Conservation (phyloP, 2,888 invertebrate genomes). For the Phaedon cochleariae region DNA sequence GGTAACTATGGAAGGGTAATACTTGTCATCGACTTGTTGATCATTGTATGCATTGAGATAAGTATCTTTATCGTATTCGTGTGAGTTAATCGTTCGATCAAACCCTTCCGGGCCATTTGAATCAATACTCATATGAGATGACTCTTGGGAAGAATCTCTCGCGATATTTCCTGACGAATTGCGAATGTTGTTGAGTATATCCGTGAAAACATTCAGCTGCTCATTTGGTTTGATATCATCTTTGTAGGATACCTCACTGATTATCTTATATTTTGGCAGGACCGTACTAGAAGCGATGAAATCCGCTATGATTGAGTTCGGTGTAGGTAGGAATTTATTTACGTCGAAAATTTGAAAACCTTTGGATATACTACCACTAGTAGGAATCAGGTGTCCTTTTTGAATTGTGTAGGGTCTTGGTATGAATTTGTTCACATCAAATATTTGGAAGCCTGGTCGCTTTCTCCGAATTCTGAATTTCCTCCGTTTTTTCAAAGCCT, state of each 20-base stretch:
- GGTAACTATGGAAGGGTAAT: constrained; percentile 13
- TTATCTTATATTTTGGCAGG: constrained; percentile 46
- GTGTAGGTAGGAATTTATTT: constrained; percentile 30
- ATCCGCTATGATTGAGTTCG: constrained; percentile 16
- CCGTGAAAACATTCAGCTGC: constrained; percentile 63
- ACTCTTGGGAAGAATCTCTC: constrained; percentile 23
- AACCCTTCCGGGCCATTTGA: neutral
- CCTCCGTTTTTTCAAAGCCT: constrained; percentile 27
- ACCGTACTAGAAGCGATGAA: constrained; percentile 36
- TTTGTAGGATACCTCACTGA: constrained; percentile 59
- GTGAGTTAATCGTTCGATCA: neutral
- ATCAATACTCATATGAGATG: constrained; percentile 32
- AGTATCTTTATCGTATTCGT: constrained; percentile 15
- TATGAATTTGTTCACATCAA: constrained; percentile 39
- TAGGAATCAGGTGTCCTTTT: constrained; percentile 20
- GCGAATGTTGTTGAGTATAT: constrained; percentile 64
- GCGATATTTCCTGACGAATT: constrained; percentile 47
- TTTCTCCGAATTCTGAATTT: constrained; percentile 33
- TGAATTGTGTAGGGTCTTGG: constrained; percentile 23
- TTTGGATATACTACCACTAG: constrained; percentile 46
- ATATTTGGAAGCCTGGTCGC: constrained; percentile 38
- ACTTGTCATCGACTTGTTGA: constrained; percentile 23
- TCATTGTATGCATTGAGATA: constrained; percentile 32
- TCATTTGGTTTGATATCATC: constrained; percentile 60
- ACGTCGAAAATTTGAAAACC: constrained; percentile 28